Percentiles rank a stretch among this genome's conserved stretches.
Conservation (phyloP, 92 coral and sea anemone genomes). For the Umimayanthus chanpuru region DNA sequence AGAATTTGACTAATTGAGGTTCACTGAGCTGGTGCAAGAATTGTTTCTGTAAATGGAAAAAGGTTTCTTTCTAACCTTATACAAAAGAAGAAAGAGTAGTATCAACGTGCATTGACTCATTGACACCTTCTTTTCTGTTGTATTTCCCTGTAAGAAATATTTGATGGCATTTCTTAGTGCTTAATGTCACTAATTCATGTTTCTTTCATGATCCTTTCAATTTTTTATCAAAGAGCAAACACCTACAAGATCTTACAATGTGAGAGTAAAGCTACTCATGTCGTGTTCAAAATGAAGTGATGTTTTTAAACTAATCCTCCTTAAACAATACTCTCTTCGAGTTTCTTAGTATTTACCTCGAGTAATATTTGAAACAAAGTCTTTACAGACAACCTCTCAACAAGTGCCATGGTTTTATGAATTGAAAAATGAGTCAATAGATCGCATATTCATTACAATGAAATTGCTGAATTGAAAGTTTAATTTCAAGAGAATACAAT, state of each 20-base stretch:
- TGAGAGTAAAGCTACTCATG: constrained; percentile 12
- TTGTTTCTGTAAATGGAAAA: constrained; percentile 37
- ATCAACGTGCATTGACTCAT: constrained; percentile 8
- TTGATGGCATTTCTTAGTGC: background rate
- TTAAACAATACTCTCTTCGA: constrained; percentile 26
- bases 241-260: constrained; percentile 16
- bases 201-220: constrained; percentile 30
- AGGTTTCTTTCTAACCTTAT: constrained; percentile 18
- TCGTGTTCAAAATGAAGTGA: constrained; percentile 9
- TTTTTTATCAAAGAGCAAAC: constrained; percentile 36
- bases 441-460: constrained; percentile 23
- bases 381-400: constrained; percentile 16
- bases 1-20: constrained; percentile 40
- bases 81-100: constrained; percentile 39
- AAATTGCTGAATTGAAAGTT: constrained; percentile 25
- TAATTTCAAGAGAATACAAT: constrained; percentile 24
- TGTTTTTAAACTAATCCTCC: constrained; percentile 32
- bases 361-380: constrained; percentile 27
- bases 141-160: background rate
- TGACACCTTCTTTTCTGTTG: constrained; percentile 7
- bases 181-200: constrained; percentile 15
- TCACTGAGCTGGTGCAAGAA: constrained; percentile 41
- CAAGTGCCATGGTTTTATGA: constrained; percentile 34
- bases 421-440: constrained; percentile 23
- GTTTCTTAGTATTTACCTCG: constrained; percentile 16